These are phyloP conservation scores for Xiphorhynchus elegans DNA, from an alignment of 2,113 vertebrate genomes.

Conservation along the genomic window DNA sequence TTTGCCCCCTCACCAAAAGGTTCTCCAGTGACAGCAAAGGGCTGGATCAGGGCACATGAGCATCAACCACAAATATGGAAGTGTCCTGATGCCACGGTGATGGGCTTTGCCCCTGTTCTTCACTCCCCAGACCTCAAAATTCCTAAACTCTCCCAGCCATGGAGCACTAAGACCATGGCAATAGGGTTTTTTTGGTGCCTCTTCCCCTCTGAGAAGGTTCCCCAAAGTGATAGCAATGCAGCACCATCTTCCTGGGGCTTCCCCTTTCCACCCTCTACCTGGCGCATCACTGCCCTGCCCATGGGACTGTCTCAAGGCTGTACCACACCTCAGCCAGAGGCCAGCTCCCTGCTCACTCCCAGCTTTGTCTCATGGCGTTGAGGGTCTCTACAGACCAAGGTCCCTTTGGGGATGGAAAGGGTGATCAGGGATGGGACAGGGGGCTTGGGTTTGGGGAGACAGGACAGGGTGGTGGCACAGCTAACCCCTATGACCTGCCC, in stretches of 20 bases:
- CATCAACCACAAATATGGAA: not conserved
- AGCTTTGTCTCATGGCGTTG: not conserved
- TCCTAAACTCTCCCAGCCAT: not conserved
- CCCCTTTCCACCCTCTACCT: not conserved
- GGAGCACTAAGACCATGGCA: accelerated
- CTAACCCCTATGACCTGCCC: not conserved
- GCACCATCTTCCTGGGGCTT: not conserved
- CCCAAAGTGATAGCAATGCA: not conserved
- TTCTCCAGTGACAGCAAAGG: not conserved
- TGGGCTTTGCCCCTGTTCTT: not conserved
- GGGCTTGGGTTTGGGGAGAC: not conserved
- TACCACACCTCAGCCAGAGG: not conserved
- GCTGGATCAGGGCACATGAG: not conserved
- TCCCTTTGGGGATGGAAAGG: not conserved
- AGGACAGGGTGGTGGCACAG: accelerated
- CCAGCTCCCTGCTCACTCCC: not conserved
- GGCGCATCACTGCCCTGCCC: not conserved
- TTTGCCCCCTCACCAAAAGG: not conserved
- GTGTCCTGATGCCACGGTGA: not conserved
- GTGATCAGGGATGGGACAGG: not conserved
- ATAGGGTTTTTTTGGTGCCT: accelerated
- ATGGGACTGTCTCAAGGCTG: not conserved
- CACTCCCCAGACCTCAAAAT: not conserved
- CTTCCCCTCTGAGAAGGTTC: accelerated
- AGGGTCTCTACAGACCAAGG: not conserved